Evolutionary conservation across 2,797 vertebrate species (phyloP).

Genomic region (Thaleichthys pacificus): DNA sequence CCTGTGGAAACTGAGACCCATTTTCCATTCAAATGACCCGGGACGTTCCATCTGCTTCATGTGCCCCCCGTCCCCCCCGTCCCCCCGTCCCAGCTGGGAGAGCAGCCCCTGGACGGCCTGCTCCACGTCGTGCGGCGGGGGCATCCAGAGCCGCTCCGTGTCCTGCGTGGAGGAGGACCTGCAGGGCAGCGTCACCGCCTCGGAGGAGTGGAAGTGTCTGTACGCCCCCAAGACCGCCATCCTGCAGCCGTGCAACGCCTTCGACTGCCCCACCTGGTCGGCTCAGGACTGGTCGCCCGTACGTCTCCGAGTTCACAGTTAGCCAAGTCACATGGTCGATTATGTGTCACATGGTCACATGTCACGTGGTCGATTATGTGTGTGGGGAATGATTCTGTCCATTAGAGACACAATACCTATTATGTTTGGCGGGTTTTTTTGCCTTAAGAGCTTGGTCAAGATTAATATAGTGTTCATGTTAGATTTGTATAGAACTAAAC

Average conservation of each 20-base stretch:
- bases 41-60: neutral
- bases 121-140: slow-evolving; percentile 92
- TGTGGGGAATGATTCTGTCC: neutral
- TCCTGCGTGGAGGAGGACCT: slow-evolving; percentile 98
- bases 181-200: slow-evolving; percentile 85
- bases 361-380: neutral
- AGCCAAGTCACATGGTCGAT: neutral
- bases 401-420: neutral
- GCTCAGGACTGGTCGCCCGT: slow-evolving; percentile 98
- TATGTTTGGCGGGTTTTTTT: too few relatives aligned
- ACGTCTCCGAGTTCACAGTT: slow-evolving; percentile 48
- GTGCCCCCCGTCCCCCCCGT: neutral
- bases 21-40: neutral
- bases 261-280: slow-evolving; percentile 94
- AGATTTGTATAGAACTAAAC: too few relatives aligned
- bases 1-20: too few relatives aligned
- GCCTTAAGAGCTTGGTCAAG: too few relatives aligned
- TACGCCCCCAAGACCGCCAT: slow-evolving; percentile 89
- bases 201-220: slow-evolving; percentile 98
- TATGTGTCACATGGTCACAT: neutral
- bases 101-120: slow-evolving; percentile 96
- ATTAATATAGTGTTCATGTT: too few relatives aligned
- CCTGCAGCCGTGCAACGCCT: slow-evolving; percentile 92
- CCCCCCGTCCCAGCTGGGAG: slow-evolving; percentile 85
- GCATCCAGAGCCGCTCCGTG: slow-evolving; percentile 90